Conservation (phyloP, 2,113 vertebrate species). For the Leucopternis melanops region DNA sequence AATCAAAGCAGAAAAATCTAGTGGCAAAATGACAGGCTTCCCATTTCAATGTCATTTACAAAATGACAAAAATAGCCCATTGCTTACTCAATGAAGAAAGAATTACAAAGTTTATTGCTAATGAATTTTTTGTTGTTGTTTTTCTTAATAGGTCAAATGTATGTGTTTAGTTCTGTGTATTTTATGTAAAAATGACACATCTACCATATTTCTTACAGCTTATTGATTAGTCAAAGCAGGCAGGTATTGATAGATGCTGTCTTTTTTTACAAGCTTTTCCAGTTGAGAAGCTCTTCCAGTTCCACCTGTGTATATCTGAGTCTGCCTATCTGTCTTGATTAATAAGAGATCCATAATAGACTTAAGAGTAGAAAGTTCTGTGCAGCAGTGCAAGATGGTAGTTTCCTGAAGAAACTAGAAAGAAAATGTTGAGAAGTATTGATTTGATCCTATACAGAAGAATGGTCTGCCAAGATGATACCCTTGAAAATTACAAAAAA, state of each 20-base stretch:
- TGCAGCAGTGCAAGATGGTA: background rate
- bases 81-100: background rate
- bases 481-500: background rate
- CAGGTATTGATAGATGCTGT: background rate
- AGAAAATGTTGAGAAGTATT: background rate
- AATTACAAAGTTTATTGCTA: background rate
- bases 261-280: background rate
- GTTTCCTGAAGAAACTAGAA: background rate
- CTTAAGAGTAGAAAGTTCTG: background rate
- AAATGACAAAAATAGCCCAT: conserved; percentile 10
- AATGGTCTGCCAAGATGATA: background rate
- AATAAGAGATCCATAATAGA: background rate
- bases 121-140: background rate
- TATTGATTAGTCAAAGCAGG: background rate
- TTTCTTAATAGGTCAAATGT: background rate
- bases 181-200: background rate
- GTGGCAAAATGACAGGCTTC: conserved; percentile 21
- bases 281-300: background rate
- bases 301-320: background rate
- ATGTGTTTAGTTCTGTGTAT: background rate
- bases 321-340: background rate
- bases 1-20: conserved; percentile 35
- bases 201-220: background rate
- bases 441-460: background rate
- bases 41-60: conserved; percentile 22